phyloP scores from a whole-genome alignment of 2,888 invertebrate genomes.

The Ophraella communa region DNA sequence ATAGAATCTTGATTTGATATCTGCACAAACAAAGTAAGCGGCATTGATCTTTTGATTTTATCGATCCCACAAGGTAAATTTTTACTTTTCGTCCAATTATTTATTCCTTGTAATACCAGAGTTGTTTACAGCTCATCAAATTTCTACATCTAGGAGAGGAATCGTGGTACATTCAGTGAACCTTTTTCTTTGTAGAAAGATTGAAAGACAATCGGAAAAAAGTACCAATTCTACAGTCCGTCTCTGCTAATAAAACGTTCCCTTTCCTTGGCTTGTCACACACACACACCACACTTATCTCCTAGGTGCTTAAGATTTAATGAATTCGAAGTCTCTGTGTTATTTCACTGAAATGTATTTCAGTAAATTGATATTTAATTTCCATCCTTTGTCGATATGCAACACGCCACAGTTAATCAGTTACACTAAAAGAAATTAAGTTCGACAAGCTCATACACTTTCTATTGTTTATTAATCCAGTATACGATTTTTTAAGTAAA shows the following conservation, averaged over 20 bases:
- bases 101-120: too few relatives aligned
- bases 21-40: too few relatives aligned
- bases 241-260: slow-evolving; percentile 26
- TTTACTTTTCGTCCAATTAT: too few relatives aligned
- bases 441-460: background rate
- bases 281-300: slow-evolving; percentile 45
- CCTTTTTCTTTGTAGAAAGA: too few relatives aligned
- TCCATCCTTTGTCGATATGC: slow-evolving; percentile 45
- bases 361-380: slow-evolving; percentile 56
- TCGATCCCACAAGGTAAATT: too few relatives aligned
- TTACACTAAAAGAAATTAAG: slow-evolving; percentile 11
- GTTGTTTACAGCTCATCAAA: too few relatives aligned
- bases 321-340: slow-evolving; percentile 52
- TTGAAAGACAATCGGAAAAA: too few relatives aligned
- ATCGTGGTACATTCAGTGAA: too few relatives aligned
- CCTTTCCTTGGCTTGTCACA: slow-evolving; percentile 48
- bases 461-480: background rate
- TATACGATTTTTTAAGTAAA: background rate
- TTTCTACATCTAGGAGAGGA: too few relatives aligned
- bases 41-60: too few relatives aligned
- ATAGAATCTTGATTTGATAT: too few relatives aligned
- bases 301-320: slow-evolving; percentile 52
- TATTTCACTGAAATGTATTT: slow-evolving; percentile 52
- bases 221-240: background rate
- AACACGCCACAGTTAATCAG: slow-evolving; percentile 41